phyloP scores from a whole-genome alignment of 2,797 vertebrate species.

The Macropodus opercularis region DNA sequence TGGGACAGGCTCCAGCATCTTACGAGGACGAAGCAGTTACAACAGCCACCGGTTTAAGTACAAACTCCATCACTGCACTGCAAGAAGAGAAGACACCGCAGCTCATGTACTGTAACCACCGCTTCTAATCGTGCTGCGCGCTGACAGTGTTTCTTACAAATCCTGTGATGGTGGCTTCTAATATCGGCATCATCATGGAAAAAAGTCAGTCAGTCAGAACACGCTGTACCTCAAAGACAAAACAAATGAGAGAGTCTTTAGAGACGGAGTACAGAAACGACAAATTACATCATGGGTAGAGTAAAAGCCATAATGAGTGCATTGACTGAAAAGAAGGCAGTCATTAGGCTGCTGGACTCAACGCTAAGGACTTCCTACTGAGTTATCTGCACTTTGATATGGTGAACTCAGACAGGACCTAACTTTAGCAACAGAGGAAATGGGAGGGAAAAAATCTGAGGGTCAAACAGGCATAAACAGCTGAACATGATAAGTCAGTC shows the following conservation, averaged over 20 bases:
- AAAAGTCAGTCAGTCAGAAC: constrained; percentile 35
- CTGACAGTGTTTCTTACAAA: constrained; percentile 63
- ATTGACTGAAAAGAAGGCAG: constrained; percentile 33
- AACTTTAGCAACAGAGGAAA: constrained; percentile 69
- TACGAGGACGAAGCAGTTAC: too few relatives aligned
- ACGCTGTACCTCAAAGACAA: constrained; percentile 19
- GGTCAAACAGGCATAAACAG: constrained; percentile 39
- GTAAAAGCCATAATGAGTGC: constrained; percentile 27
- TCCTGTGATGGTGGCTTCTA: constrained; percentile 43
- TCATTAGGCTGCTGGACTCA: constrained; percentile 44
- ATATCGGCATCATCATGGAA: constrained; percentile 53
- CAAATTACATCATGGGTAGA: constrained; percentile 29
- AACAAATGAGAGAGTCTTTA: constrained; percentile 20
- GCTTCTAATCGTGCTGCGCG: constrained; percentile 19
- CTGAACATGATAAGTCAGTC: constrained; percentile 25
- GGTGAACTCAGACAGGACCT: constrained; percentile 46
- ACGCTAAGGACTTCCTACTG: constrained; percentile 40
- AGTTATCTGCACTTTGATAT: constrained; percentile 55
- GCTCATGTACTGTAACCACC: constrained; percentile 19
- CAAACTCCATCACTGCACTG: neutral
- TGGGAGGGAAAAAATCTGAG: constrained; percentile 45
- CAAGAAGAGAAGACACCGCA: constrained; percentile 15
- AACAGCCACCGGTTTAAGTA: too few relatives aligned
- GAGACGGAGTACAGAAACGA: constrained; percentile 34
- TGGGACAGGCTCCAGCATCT: too few relatives aligned